phyloP scores from a whole-genome alignment of 92 coral and sea anemone species.

The Zoanthus solanderi region DNA sequence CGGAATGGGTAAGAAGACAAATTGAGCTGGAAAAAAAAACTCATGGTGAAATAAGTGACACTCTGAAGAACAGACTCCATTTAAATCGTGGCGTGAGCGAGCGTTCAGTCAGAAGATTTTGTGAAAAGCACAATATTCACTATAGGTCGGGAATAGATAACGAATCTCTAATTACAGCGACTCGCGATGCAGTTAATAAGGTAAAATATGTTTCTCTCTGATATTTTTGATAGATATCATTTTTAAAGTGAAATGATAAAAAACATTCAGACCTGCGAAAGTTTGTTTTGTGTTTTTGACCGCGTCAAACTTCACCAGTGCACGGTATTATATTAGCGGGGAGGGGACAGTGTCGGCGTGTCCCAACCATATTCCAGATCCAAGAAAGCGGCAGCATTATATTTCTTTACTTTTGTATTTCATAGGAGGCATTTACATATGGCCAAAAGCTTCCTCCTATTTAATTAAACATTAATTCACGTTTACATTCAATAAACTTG shows the following conservation, averaged over 20 bases:
- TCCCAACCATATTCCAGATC: neutral
- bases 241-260: neutral
- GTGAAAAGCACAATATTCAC: constrained; percentile 38
- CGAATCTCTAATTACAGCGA: neutral
- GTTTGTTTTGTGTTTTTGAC: neutral
- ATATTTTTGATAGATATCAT: neutral
- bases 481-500: too few species aligned
- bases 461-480: neutral
- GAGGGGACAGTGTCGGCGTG: neutral
- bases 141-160: constrained; percentile 20
- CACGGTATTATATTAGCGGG: neutral
- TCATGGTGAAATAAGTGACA: constrained; percentile 28
- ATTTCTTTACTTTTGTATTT: too few species aligned
- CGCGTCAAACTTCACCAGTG: neutral
- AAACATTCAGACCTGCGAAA: neutral
- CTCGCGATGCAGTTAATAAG: neutral
- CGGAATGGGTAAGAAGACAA: neutral
- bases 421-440: neutral
- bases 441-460: neutral
- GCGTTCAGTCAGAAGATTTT: constrained; percentile 58
- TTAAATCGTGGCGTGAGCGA: constrained; percentile 48
- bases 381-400: neutral
- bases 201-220: neutral
- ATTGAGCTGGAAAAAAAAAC: constrained; percentile 24
- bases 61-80: constrained; percentile 4